Evolutionary conservation across 2,113 vertebrate species (phyloP), one percentile per base, ranked within the genome.

Genomic region (Chinchilla lanigera): DNA sequence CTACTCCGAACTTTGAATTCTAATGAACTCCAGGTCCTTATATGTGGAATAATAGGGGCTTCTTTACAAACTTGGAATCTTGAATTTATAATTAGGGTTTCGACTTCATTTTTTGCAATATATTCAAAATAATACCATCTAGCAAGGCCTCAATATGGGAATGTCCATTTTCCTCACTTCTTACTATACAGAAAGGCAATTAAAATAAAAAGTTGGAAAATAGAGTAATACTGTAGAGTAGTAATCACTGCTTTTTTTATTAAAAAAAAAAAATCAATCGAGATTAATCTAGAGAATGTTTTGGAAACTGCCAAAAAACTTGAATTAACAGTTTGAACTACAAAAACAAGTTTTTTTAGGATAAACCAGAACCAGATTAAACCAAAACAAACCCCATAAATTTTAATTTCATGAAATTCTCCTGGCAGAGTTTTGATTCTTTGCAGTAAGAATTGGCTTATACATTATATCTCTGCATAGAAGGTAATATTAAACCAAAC

Each of bases 401-500:
- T 89, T 85, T 96, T 94, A 80, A 67, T 85, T 73, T 56, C 56
- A 30, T 77, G 10, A 96, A 77, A 4, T 89, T 94, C n/a, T 89
- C 13, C 86, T 95, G 65, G 47, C 22, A 82, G 47, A 67, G 22
- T 89, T 94, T 77, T 56, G 26, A 65, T 90, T 56, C 61, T 69
- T 61, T 94, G 8, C 26, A 81, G n/a, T 30, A 47, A 35, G 44
- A 78, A 11, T 6, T 85, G n/a, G n/a, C 50, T n/a, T n/a, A n/a
- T 93, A 24, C 3, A 44, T 14, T 41, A 17, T 52, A 35, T 78
- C 78, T 94, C 22, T 73, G 12, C 22, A 61, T 63, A 12, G 38
- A 54, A 97, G 84, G 38, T 86, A 87, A 58, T 52, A 41, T 35
- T 60, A 88, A 65, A 30, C 11, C 1, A 30, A 83, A 33, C 0